Conservation (phyloP, 2,113 vertebrate genomes). For the Polyodon spathula region DNA sequence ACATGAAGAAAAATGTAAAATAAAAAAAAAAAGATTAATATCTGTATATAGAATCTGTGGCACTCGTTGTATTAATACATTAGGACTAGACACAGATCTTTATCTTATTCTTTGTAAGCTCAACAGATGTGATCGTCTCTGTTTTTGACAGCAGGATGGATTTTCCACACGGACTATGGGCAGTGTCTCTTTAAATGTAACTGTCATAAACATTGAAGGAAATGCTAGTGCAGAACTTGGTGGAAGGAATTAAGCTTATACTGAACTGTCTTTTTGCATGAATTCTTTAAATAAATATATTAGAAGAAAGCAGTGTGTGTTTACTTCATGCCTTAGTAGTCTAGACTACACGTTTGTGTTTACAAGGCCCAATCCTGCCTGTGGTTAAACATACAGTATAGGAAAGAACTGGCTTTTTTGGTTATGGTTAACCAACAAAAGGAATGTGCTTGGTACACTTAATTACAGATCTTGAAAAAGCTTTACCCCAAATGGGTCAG, state of each 20-base stretch:
- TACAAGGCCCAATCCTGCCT: slow-evolving; percentile 59
- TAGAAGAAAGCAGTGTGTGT: slow-evolving; percentile 46
- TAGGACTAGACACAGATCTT: slow-evolving; percentile 5
- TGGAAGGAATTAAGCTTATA: too few relatives aligned
- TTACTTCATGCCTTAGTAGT: slow-evolving; percentile 51
- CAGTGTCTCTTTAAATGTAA: background rate
- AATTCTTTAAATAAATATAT: slow-evolving; percentile 8
- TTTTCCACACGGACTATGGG: background rate
- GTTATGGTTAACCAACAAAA: slow-evolving; percentile 54
- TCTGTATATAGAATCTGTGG: background rate
- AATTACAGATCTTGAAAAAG: slow-evolving; percentile 49
- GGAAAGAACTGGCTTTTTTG: slow-evolving; percentile 43
- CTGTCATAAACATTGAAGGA: background rate
- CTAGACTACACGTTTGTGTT: slow-evolving; percentile 61
- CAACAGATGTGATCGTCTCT: background rate
- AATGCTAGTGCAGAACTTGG: background rate
- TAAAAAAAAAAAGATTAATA: slow-evolving; percentile 10
- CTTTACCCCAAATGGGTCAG: slow-evolving; percentile 41
- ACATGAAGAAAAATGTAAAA: too few relatives aligned
- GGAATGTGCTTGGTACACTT: slow-evolving; percentile 48
- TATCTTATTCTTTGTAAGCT: slow-evolving; percentile 2
- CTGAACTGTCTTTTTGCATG: background rate
- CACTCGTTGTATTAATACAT: slow-evolving; percentile 15
- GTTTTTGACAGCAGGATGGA: background rate
- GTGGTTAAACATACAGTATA: slow-evolving; percentile 50